Evolutionary conservation across 1,140 invertebrate genomes (phyloP), one percentile per base, ranked within the genome.

Genomic region (Anagrus nilaparvatae): DNA sequence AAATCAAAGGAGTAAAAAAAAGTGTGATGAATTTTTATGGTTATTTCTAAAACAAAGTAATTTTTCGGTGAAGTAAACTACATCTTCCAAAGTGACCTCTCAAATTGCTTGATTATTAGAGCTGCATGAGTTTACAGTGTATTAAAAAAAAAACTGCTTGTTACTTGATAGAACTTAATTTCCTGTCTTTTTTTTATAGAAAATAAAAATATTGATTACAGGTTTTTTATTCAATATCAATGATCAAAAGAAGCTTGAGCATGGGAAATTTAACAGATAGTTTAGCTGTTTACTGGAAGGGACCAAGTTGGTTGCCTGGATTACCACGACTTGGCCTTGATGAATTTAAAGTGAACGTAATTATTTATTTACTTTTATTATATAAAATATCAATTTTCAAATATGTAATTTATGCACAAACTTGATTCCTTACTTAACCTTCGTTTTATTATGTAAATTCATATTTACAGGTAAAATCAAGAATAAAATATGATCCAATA

Each of bases 221-320:
- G 85, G 59, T 75, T 2, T 85, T 85, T 58, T 87, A 90, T 57
- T 79, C 77, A 0, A 60, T 61, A 21, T 71, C 79, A 49, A 77
- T 90, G 38, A 59, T 77, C 6, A 54, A 72, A 28, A 78, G 74
- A 54, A 71, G 75, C 54, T 53, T 73, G 33, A 56, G 56, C 14
- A 72, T 82, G 66, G 55, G 66, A 41, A 67, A 61, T 19, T 70
- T 69, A 71, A 54, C 60, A 34, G 56, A 91, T 50, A 84, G 81
- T 55, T 49, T 91, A 1, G 74, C 73, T 2, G 78, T 79, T 0
- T 51, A 88, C 2, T 78, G 87, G 56, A 88, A 84, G 64, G 88
- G 90, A 5, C 90, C 90, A 1, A 89, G 87, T 50, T 94, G 90
- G 89, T 65, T 76, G 34, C 87, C 87, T 3, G 87, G 87, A 3